These are phyloP conservation scores for Eledona agricola DNA, from an alignment of 2,888 invertebrate genomes.

Conservation along the genomic window DNA sequence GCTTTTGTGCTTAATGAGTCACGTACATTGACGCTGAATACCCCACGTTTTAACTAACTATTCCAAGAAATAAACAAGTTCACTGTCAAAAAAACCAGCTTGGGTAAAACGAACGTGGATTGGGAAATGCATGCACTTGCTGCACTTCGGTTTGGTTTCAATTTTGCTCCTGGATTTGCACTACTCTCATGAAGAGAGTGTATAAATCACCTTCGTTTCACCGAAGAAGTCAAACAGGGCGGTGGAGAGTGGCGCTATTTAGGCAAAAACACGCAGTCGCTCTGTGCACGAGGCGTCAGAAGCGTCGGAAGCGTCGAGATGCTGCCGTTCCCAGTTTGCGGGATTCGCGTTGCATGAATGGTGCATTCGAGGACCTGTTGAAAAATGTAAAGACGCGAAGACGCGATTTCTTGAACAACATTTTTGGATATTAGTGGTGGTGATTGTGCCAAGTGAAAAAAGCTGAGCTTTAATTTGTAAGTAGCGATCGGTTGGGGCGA, in stretches of 20 bases:
- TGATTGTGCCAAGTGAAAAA: no score
- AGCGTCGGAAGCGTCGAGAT: slow-evolving; percentile 44
- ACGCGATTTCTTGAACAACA: slow-evolving; percentile 14
- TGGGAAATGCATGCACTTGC: no score
- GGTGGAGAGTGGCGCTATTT: slow-evolving; percentile 24
- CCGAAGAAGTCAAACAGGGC: slow-evolving; percentile 19
- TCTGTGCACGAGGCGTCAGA: slow-evolving; percentile 44
- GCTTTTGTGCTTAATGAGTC: slow-evolving; percentile 23
- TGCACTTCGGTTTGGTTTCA: no score
- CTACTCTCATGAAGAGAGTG: no score
- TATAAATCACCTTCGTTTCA: no score
- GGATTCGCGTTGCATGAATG: slow-evolving; percentile 38
- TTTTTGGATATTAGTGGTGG: no score
- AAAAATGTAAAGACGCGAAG: slow-evolving; percentile 27
- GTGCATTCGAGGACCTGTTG: slow-evolving; percentile 25
- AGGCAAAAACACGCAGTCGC: slow-evolving; percentile 44
- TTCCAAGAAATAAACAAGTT: slow-evolving; percentile 4
- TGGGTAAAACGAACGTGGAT: no score
- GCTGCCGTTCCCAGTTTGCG: slow-evolving; percentile 46
- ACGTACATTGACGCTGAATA: slow-evolving; percentile 14
- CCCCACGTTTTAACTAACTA: slow-evolving; percentile 3
- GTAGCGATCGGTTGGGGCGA: no score
- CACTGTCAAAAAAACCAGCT: no score
- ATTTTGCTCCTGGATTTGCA: no score
- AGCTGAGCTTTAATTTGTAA: no score